Conservation (phyloP, 2,888 invertebrate species). For the Dryadula phaetusa region DNA sequence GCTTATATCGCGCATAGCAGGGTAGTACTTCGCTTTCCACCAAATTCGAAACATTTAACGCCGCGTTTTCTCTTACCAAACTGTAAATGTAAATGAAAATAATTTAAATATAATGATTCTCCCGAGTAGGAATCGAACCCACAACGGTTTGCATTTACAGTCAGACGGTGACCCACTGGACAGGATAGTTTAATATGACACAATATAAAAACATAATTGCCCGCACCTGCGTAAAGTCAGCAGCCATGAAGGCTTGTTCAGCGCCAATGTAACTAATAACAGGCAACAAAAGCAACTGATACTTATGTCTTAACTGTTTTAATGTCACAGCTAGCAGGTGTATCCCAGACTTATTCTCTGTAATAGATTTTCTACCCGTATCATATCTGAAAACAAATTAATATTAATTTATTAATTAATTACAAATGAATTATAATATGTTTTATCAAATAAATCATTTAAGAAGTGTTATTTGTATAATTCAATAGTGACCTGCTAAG, state of each 20-base stretch:
- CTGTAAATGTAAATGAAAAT: no score
- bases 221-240: conserved; percentile 90
- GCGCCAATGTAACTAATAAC: conserved; percentile 97
- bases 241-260: conserved; percentile 96
- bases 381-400: conserved; percentile 60
- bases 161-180: no score
- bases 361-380: conserved; percentile 77
- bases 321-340: conserved; percentile 90
- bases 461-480: background rate
- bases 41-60: no score
- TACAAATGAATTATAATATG: no score
- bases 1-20: no score
- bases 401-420: background rate
- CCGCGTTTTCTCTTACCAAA: no score
- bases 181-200: no score
- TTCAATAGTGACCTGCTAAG: conserved; percentile 91
- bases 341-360: conserved; percentile 86
- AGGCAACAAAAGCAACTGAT: conserved; percentile 93
- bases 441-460: background rate
- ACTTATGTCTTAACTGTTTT: conserved; percentile 89
- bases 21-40: no score
- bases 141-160: no score
- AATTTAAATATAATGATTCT: no score
- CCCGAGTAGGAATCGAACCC: no score
- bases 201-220: background rate